Percentiles rank a stretch among this genome's conserved stretches.
Evolutionary conservation across 2,888 invertebrate species (phyloP).

Genomic region (Drosophila neonasuta): DNA sequence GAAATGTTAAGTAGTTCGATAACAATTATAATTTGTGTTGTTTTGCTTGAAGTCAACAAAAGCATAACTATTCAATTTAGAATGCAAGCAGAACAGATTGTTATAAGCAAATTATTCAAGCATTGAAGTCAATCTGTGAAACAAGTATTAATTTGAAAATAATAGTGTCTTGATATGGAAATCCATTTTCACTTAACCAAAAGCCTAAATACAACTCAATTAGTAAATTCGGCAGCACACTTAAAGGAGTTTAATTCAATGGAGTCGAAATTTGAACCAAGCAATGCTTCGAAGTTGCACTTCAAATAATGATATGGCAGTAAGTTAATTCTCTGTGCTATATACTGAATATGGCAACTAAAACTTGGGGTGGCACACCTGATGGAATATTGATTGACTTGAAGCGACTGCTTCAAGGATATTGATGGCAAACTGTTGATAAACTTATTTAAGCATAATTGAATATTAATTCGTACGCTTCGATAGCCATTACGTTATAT

Average conservation of each 20-base stretch:
- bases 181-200: no score
- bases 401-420: constrained; percentile 5
- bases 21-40: background rate
- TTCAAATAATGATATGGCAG: constrained; percentile 13
- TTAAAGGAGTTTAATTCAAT: background rate
- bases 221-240: background rate
- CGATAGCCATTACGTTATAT: constrained; percentile 34
- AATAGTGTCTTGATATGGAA: background rate
- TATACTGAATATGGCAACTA: background rate
- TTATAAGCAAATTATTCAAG: background rate
- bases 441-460: constrained; percentile 61
- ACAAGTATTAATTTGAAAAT: background rate
- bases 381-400: constrained; percentile 32
- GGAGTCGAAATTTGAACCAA: background rate
- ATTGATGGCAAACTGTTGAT: constrained; percentile 23
- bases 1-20: background rate
- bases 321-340: background rate
- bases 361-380: constrained; percentile 2
- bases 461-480: constrained; percentile 68
- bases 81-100: background rate
- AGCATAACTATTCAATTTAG: background rate
- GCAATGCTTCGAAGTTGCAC: background rate
- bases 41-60: background rate
- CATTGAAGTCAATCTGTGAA: background rate
- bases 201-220: background rate